Conservation (phyloP, 2,888 invertebrate species). For the Leuctra nigra region DNA sequence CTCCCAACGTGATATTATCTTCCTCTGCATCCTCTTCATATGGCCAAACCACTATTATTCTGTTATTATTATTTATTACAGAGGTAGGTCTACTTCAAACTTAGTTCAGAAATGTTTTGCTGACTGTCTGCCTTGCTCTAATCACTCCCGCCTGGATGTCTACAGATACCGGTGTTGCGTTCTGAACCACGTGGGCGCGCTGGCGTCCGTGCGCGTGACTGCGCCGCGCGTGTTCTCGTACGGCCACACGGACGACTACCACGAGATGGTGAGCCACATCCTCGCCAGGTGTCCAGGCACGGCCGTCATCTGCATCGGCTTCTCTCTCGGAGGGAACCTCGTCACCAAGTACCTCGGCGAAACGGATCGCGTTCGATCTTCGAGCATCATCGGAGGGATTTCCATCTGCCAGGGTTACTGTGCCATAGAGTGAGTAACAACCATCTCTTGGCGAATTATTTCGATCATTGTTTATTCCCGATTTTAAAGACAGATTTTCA, state of each 20-base stretch:
- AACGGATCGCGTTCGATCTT: slow-evolving; percentile 51
- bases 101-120: no score
- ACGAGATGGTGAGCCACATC: slow-evolving; percentile 72
- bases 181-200: slow-evolving; percentile 88
- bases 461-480: no score
- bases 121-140: no score
- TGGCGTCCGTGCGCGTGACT: slow-evolving; percentile 78
- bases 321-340: slow-evolving; percentile 90
- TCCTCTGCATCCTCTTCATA: no score
- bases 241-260: slow-evolving; percentile 84
- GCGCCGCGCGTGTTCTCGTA: slow-evolving; percentile 86
- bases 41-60: no score
- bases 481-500: no score
- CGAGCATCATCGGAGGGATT: slow-evolving; percentile 77
- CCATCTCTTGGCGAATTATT: not conserved
- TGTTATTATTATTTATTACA: no score
- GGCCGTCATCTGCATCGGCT: slow-evolving; percentile 78
- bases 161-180: slow-evolving; percentile 79
- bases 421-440: slow-evolving; percentile 69
- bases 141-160: no score
- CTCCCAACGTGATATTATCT: no score
- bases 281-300: slow-evolving; percentile 66
- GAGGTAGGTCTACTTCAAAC: no score
- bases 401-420: slow-evolving; percentile 94
- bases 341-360: slow-evolving; percentile 91